A percentile compares a stretch with the other conserved stretches of the same genome.
These are phyloP conservation scores for Branchellion lobata DNA, from an alignment of 2,888 invertebrate species.

Conservation along the genomic window DNA sequence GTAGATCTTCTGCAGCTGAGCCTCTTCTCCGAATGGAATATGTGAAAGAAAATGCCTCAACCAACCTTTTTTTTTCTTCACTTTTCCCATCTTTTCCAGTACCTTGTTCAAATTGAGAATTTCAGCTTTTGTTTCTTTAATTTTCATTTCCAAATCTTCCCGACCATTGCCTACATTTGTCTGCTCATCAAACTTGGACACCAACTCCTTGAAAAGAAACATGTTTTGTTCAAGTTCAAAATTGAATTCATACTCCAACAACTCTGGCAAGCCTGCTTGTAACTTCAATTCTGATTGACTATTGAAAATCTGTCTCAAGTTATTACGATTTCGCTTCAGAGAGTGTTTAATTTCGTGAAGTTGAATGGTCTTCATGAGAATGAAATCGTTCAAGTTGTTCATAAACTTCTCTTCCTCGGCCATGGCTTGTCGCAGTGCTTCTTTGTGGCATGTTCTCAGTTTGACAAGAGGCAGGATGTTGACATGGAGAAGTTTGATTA, in stretches of 20 bases:
- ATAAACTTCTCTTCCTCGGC: not conserved
- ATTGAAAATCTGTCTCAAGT: not conserved
- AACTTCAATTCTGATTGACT: not conserved
- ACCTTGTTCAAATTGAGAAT: not conserved
- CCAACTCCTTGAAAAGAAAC: not conserved
- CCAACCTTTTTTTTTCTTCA: not conserved
- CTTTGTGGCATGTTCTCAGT: not conserved
- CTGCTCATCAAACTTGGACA: not conserved
- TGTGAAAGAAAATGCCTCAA: not conserved
- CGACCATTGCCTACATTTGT: not conserved
- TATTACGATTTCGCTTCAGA: slow-evolving; percentile 8
- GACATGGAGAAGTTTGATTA: slow-evolving; percentile 28
- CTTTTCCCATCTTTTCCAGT: slow-evolving; percentile 1
- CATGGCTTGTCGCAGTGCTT: not conserved
- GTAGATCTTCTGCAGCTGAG: slow-evolving; percentile 26
- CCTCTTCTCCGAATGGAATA: slow-evolving; percentile 20
- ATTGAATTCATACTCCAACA: slow-evolving; percentile 36
- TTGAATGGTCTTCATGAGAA: slow-evolving; percentile 4
- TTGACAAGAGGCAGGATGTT: slow-evolving; percentile 28
- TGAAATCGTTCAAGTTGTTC: not conserved
- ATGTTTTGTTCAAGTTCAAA: not conserved
- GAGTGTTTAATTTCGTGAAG: slow-evolving; percentile 5
- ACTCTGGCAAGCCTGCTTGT: not conserved
- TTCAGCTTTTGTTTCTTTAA: slow-evolving; percentile 4
- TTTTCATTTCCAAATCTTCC: not conserved